Base-by-base conservation (phyloP, 2,888 invertebrate species). In the Callosobruchus maculatus region DNA sequence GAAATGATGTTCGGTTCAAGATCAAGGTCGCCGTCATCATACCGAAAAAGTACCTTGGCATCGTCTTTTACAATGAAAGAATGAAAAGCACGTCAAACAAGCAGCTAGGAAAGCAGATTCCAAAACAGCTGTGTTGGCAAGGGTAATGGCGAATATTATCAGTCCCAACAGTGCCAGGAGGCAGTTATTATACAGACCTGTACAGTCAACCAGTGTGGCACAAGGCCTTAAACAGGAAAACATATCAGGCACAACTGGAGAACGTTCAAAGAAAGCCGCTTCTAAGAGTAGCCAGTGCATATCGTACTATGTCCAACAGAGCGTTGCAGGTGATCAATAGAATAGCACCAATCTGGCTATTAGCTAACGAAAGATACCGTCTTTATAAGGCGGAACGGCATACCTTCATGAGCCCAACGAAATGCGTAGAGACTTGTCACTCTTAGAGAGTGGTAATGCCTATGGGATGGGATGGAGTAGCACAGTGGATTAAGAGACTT, bases 141-240 rank as follows among this genome's bases (percentile, higher is more conserved):
- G 31, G 7, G 3, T 71, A 71, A 71, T 71, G 71, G 30, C 71
- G n/a, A 71, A 71, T 21, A n/a, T 71, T 4, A n/a, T 2, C n/a
- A 30, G 71, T 26, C 71, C 71, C 3, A 21, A 30, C 4, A 20
- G 20, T n/a, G 30, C n/a, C 20, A 71, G 20, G 4, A 71, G 71
- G n/a, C n/a, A 21, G 22, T 4, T 49, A 21, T 30, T 30, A 4
- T 30, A 30, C 66, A 30, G 71, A 2, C 21, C 30, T 71, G 5
- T 71, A 71, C 13, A 30, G 31, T 5, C 30, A 26, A n/a, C 71
- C 71, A 4, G 31, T 71, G n/a, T 71, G 71, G 71, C n/a, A 21
- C 2, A 22, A 71, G 20, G 31, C 20, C 2, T 4, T 71, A n/a
- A 3, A 30, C 2, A 49, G 7, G n/a, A 49, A 20, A n/a, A 71